These are phyloP conservation scores for Drosophila navojoa DNA, from an alignment of 1,140 invertebrate species.

Conservation along the genomic window DNA sequence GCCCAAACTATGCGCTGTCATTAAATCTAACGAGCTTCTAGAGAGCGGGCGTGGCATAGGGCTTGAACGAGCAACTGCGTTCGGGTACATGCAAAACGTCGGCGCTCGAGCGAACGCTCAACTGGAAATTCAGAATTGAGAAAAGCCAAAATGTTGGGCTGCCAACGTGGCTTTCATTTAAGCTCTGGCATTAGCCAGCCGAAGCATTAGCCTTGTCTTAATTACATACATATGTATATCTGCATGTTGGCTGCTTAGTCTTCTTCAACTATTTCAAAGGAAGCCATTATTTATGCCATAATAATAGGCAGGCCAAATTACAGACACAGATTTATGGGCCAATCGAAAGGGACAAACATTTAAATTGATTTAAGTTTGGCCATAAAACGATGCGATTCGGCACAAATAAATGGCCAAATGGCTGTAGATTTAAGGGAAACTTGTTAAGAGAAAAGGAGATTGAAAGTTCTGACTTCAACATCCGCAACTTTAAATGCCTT, in stretches of 20 bases:
- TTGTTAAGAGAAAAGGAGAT: background rate
- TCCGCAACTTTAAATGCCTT: background rate
- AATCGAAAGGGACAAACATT: constrained; percentile 39
- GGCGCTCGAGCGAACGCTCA: constrained; percentile 32
- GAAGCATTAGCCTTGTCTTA: constrained; percentile 38
- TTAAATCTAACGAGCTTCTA: constrained; percentile 76
- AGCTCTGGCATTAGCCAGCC: constrained; percentile 41
- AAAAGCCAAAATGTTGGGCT: constrained; percentile 13
- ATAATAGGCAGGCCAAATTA: constrained; percentile 29
- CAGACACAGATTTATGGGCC: constrained; percentile 44
- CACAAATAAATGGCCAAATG: constrained; percentile 22
- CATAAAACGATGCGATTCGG: constrained; percentile 11
- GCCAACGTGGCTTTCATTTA: constrained; percentile 29
- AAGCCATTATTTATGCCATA: constrained; percentile 20
- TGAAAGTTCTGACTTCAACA: background rate
- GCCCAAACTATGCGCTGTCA: constrained; percentile 79
- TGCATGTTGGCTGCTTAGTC: background rate
- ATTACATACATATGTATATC: constrained; percentile 31
- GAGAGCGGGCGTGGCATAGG: background rate
- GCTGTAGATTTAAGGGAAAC: constrained; percentile 19
- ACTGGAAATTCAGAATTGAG: constrained; percentile 21
- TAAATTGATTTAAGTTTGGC: constrained; percentile 68
- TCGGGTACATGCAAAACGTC: constrained; percentile 20
- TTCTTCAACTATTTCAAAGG: constrained; percentile 5
- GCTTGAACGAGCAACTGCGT: background rate